Evolutionary conservation across 2,888 invertebrate genomes (phyloP), one percentile per base, ranked within the genome.

Genomic region (Phengaris alcon): DNA sequence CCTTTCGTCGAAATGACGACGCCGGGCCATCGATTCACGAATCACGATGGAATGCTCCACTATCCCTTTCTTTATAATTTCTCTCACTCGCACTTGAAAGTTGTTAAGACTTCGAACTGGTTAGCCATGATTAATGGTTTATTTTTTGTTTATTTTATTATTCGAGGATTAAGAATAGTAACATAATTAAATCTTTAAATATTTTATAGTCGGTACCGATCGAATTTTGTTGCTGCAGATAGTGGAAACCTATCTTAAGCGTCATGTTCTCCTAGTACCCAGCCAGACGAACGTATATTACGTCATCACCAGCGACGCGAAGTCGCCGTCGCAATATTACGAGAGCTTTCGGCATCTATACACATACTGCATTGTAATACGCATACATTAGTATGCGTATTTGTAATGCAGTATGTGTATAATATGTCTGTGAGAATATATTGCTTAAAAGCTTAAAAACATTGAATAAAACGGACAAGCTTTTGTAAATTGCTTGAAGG

Each of bases 81-180:
- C 76, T 85, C 84, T 80, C 82, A 80, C 77, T 88, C 83, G 75
- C 74, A 77, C 83, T 68, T 77, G 75, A 77, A 77, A 76, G 77
- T 64, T 64, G 12, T 35, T 44, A 6, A 44, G 78, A 78, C 79
- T 79, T 80, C 78, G 80, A 88, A 89, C 89, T 86, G 85, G 90
- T 91, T 90, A 87, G 79, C 80, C 83, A 86, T 91, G 91, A 91
- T 91, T 89, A 90, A 91, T 90, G 85, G 81, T 79, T 82, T 81
- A 77, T 77, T 80, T 83, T 87, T 87, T 80, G 79, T 78, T 70
- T 46, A 73, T 51, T 87, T 84, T 80, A 82, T 77, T 82, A 77
- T 79, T 80, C 78, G 77, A 80, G 82, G 80, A 80, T 84, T 84
- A 85, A 74, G 75, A 85, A 81, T 84, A 83, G 80, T 83, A 83